A percentile compares a stretch with the other conserved stretches of the same genome.
These are phyloP conservation scores for Amaurobius ferox DNA, from an alignment of 2,888 invertebrate genomes.

Conservation along the genomic window DNA sequence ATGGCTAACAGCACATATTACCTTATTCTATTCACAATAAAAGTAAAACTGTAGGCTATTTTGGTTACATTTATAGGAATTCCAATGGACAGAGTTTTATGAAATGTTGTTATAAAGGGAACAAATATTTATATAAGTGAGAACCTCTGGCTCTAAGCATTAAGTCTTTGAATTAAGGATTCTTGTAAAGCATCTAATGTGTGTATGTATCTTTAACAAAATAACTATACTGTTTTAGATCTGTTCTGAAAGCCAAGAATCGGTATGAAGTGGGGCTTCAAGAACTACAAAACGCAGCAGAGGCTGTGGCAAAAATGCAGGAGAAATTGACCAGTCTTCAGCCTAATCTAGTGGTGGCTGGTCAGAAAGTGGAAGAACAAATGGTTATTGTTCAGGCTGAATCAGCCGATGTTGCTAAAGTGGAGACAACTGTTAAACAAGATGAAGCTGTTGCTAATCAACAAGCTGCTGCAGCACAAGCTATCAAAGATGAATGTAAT, in stretches of 20 bases:
- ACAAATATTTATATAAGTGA: no score
- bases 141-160: no score
- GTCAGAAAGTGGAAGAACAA: slow-evolving; percentile 92
- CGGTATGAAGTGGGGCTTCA: slow-evolving; percentile 90
- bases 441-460: slow-evolving; percentile 95
- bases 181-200: no score
- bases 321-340: slow-evolving; percentile 88
- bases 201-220: no score
- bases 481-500: slow-evolving; percentile 98
- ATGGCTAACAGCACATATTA: no score
- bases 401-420: slow-evolving; percentile 94
- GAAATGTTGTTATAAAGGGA: no score
- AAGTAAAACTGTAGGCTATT: no score
- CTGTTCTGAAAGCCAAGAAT: slow-evolving; percentile 76
- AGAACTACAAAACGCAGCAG: slow-evolving; percentile 92
- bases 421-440: slow-evolving; percentile 93
- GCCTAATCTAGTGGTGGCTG: slow-evolving; percentile 90
- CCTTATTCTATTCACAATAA: no score
- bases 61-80: no score
- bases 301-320: slow-evolving; percentile 94
- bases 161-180: no score
- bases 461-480: slow-evolving; percentile 94
- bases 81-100: no score
- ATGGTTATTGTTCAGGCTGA: slow-evolving; percentile 98
- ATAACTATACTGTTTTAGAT: slow-evolving; percentile 29